Percentiles rank a stretch among this genome's conserved stretches.
These are phyloP conservation scores for Oreohelix idahoensis DNA, from an alignment of 1,140 invertebrate genomes.

Conservation along the genomic window DNA sequence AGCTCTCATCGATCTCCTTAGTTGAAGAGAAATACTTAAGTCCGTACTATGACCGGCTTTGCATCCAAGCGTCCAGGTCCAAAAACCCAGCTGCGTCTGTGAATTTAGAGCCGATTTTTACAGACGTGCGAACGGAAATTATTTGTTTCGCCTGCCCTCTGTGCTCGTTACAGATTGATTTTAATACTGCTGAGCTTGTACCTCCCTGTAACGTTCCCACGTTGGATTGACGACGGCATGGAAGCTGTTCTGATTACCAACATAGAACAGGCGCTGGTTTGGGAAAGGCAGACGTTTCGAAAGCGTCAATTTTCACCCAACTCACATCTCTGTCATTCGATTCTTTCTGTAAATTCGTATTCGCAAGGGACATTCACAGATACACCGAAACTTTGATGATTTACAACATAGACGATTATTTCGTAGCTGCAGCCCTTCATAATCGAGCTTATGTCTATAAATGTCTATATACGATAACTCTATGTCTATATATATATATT, in stretches of 20 bases:
- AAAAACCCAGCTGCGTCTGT: neutral
- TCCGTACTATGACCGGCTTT: neutral
- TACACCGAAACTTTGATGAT: too few relatives aligned
- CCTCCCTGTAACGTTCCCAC: neutral
- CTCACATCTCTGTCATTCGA: neutral
- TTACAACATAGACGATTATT: too few relatives aligned
- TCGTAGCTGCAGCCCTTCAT: too few relatives aligned
- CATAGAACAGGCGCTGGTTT: neutral
- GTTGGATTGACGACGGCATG: neutral
- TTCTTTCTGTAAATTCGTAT: neutral
- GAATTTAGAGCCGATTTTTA: neutral
- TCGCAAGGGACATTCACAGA: too few relatives aligned
- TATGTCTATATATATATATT: too few relatives aligned
- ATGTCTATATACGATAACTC: too few relatives aligned
- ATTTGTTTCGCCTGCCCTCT: conserved; percentile 21
- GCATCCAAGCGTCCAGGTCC: neutral
- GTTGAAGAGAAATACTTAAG: neutral
- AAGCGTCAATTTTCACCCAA: neutral
- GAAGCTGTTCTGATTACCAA: neutral
- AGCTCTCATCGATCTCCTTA: neutral
- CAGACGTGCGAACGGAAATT: conserved; percentile 8
- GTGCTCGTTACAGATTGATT: conserved; percentile 21
- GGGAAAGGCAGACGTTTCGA: neutral
- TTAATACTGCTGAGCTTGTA: neutral
- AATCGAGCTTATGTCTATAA: too few relatives aligned